Evolutionary conservation across 2,888 invertebrate genomes (phyloP).

Genomic region (Orthonychiurus folsomi): DNA sequence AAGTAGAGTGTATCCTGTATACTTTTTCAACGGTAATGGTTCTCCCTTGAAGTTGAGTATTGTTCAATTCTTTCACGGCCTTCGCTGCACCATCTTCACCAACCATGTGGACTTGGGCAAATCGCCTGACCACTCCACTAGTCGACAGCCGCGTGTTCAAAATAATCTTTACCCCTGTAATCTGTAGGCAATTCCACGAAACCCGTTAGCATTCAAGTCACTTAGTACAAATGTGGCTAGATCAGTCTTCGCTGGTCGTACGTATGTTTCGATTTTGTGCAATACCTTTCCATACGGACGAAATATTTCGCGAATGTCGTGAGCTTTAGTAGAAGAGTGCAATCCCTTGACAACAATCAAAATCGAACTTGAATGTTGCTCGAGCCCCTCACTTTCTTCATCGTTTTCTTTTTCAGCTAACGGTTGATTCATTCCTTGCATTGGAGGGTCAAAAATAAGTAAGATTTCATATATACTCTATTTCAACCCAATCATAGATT

Average conservation of each 20-base stretch:
- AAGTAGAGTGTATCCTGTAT: not conserved
- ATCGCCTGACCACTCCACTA: not conserved
- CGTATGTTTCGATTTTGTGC: conserved; percentile 5
- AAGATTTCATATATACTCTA: too few species aligned
- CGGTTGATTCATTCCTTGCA: too few species aligned
- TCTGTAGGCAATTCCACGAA: conserved; percentile 19
- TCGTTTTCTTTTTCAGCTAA: too few species aligned
- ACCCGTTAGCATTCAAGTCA: not conserved
- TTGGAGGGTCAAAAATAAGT: too few species aligned
- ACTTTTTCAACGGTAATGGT: not conserved
- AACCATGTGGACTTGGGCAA: not conserved
- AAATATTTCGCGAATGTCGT: conserved; percentile 24
- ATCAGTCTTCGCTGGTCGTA: too few species aligned
- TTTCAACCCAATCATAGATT: too few species aligned
- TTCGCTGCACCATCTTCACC: not conserved
- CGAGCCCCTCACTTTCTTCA: too few species aligned
- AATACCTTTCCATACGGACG: conserved; percentile 30
- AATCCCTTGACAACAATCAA: not conserved
- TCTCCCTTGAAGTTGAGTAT: not conserved
- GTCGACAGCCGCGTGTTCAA: conserved; percentile 23
- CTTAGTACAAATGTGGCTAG: too few species aligned
- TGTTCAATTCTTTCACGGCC: not conserved
- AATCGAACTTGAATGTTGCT: too few species aligned
- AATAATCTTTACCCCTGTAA: conserved; percentile 31
- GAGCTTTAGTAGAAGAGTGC: conserved; percentile 20